These are phyloP conservation scores for Tetranychus piercei DNA, from an alignment of 2,888 invertebrate species.

Conservation along the genomic window DNA sequence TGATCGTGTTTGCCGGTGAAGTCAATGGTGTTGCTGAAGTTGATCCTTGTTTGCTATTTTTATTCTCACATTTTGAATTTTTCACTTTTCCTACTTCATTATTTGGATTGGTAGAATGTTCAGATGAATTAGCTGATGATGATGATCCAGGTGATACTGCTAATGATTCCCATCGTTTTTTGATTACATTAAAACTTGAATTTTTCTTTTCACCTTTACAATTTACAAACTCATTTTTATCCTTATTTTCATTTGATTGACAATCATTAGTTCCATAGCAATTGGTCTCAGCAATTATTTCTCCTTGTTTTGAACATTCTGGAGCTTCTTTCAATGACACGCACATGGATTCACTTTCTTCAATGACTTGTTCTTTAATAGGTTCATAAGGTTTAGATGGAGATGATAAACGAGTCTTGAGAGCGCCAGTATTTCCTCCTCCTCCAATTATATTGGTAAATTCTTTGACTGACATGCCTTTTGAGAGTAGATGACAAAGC, in stretches of 20 bases:
- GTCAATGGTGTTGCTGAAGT: not conserved
- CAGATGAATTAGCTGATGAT: not conserved
- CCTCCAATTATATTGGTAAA: constrained; percentile 16
- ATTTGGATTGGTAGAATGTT: constrained; percentile 8
- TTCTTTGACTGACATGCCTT: constrained; percentile 16
- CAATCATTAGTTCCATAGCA: not conserved
- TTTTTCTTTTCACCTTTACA: not conserved
- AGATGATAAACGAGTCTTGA: not conserved
- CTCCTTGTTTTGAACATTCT: too few relatives aligned
- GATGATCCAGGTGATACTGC: constrained; percentile 4
- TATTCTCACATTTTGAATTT: not conserved
- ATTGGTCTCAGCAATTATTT: too few relatives aligned
- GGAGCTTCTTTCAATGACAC: not conserved
- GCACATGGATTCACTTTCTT: constrained; percentile 5
- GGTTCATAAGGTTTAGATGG: constrained; percentile 13
- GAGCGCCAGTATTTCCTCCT: not conserved
- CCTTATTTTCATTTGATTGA: not conserved
- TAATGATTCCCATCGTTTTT: constrained; percentile 16
- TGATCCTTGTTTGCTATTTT: not conserved
- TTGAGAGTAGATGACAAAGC: constrained; percentile 16
- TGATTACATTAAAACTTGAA: constrained; percentile 9
- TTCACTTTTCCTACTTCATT: not conserved
- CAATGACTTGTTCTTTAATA: constrained; percentile 10
- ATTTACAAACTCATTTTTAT: not conserved
- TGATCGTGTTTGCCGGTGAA: not conserved